Evolutionary conservation across 2,888 invertebrate species (phyloP).

Genomic region (Tanypteryx hageni): DNA sequence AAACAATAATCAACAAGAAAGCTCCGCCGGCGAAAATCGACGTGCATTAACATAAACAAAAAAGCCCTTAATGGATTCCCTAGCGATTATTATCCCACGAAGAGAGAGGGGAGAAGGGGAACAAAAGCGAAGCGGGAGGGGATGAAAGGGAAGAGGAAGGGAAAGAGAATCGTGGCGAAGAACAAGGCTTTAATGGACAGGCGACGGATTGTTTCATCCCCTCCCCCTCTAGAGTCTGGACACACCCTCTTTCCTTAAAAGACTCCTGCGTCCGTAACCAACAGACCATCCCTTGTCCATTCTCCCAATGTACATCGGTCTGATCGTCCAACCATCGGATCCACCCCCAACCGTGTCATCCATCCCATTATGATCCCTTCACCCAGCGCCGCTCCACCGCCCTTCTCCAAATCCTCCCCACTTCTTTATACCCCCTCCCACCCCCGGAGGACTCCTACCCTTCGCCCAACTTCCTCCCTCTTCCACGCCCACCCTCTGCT

Average conservation of each 20-base stretch:
- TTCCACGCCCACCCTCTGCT: background rate
- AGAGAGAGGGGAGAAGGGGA: background rate
- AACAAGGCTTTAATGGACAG: background rate
- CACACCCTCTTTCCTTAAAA: background rate
- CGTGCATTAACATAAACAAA: background rate
- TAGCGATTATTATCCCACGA: background rate
- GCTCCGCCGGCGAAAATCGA: no score
- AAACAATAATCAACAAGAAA: no score
- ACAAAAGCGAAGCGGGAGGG: background rate
- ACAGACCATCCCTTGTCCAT: no score
- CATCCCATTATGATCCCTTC: slow-evolving; percentile 3
- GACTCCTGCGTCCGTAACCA: no score
- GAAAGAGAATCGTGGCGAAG: background rate
- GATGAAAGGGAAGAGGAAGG: background rate
- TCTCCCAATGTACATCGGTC: no score
- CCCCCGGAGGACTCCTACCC: no score
- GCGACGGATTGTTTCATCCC: background rate
- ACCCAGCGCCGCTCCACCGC: background rate
- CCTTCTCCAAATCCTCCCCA: no score
- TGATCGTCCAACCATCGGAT: background rate
- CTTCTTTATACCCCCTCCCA: no score
- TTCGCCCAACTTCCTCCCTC: no score
- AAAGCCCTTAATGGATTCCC: background rate
- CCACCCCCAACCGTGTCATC: slow-evolving; percentile 28
- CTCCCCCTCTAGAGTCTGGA: background rate